Base-by-base conservation (phyloP, 1,140 invertebrate genomes). In the Drosophila persimilis region DNA sequence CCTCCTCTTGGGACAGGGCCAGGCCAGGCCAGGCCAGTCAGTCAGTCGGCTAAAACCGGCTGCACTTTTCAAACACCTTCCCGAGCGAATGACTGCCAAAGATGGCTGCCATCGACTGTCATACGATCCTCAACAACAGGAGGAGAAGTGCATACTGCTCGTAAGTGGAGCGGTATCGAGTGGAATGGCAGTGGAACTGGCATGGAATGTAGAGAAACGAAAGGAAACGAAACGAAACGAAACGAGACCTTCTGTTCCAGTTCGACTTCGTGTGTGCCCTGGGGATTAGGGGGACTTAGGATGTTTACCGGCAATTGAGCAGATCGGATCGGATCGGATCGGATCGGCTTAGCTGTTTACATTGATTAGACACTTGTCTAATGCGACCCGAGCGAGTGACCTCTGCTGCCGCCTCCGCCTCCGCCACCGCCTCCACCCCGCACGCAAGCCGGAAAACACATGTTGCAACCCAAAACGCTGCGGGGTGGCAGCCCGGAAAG, bases 31-130 rank as follows among this genome's bases (percentile, higher is more conserved):
- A 1, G 20, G 20, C 64, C 29, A 29, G 24, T 57, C 50, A 11
- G 22, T 48, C 29, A 20, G 44, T 61, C 58, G 6, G 47, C 24
- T 59, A 55, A 71, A 83, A 60, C 73, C 60, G 73, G 77, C 80
- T 85, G 64, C 72, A 81, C 62, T 81, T 81, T 73, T 77, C 73
- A 77, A 73, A 81, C 69, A 81, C 78, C 78, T 81, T 77, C 26
- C 78, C 73, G 35, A 60, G 56, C 51, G 24, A 26, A 26, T 72
- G 52, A 24, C 24, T 26, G 15, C 3, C 6, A 77, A 76, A 76
- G 74, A 85, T 85, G 80, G 81, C 73, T 41, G 43, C 29, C 47
- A 46, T 85, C 20, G 24, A 29, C 13, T 61, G 73, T 69, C 62
- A 60, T 50, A 50, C 47, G 72, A 76, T 76, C 60, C 43, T 50